phyloP scores from a whole-genome alignment of 1,140 invertebrate genomes.

The Scaptomyza montana region DNA sequence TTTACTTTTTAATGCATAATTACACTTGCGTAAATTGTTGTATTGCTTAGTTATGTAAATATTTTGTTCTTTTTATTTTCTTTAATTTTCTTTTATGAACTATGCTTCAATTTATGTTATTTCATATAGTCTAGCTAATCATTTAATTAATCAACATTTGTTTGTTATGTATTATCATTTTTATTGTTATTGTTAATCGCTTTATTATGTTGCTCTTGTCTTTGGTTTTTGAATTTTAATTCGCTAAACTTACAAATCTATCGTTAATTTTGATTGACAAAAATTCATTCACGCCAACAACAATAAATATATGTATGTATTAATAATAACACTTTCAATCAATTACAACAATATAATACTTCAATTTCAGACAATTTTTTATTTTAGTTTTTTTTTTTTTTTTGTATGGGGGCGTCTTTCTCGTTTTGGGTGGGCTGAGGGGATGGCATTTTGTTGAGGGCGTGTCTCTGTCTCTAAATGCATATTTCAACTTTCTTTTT shows the following conservation, averaged over 20 bases:
- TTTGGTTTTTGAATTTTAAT: conserved; percentile 27
- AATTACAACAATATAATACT: conserved; percentile 50
- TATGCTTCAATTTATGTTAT: conserved; percentile 24
- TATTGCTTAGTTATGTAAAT: conserved; percentile 15
- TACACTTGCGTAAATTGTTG: conserved; percentile 8
- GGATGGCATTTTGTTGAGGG: conserved; percentile 21
- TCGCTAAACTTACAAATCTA: conserved; percentile 28
- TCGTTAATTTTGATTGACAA: conserved; percentile 49
- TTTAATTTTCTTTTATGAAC: neutral
- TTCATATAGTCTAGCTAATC: conserved; percentile 66
- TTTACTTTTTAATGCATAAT: conserved; percentile 17
- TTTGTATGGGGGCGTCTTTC: conserved; percentile 23
- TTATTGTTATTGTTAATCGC: conserved; percentile 10
- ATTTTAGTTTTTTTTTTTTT: neutral
- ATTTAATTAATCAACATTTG: conserved; percentile 42
- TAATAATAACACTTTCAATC: conserved; percentile 22
- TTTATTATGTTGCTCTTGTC: conserved; percentile 30
- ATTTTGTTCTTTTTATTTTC: conserved; percentile 5
- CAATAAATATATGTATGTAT: conserved; percentile 34
- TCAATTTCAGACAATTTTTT: conserved; percentile 36
- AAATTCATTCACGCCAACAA: conserved; percentile 40
- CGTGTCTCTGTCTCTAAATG: neutral
- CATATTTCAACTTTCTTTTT: neutral
- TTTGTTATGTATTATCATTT: conserved; percentile 13
- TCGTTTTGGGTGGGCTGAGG: conserved; percentile 33